These are phyloP conservation scores for Melanerpes formicivorus DNA, from an alignment of 2,113 vertebrate species.

Conservation along the genomic window DNA sequence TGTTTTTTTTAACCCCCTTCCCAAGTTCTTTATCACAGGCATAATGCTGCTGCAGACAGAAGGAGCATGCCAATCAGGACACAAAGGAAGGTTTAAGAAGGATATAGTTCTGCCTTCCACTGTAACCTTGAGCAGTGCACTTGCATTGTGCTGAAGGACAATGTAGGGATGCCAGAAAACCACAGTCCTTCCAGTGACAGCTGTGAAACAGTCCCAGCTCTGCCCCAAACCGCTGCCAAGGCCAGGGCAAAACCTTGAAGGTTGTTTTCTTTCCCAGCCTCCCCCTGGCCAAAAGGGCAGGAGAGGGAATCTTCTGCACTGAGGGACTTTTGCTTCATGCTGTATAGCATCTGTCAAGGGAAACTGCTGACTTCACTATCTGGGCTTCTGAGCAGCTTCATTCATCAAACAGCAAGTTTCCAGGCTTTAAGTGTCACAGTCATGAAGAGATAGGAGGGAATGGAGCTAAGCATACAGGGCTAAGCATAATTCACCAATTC, in stretches of 20 bases:
- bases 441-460: conserved; percentile 3
- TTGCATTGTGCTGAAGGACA: conserved; percentile 30
- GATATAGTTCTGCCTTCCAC: neutral
- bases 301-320: neutral
- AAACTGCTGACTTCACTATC: conserved; percentile 37
- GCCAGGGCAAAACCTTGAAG: neutral
- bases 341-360: neutral
- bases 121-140: conserved; percentile 30
- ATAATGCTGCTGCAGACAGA: neutral
- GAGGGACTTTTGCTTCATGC: neutral
- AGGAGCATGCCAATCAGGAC: neutral
- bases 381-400: neutral
- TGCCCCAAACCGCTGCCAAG: neutral
- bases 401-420: conserved; percentile 51
- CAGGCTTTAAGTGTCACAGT: conserved; percentile 46
- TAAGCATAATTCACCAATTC: neutral
- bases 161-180: neutral
- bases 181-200: neutral
- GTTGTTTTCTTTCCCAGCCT: neutral
- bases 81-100: conserved; percentile 21
- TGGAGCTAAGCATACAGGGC: neutral
- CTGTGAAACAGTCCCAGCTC: neutral
- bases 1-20: no score
- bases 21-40: neutral
- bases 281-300: neutral